phyloP scores from a whole-genome alignment of 1,140 invertebrate species.

The Drosophila aff. region DNA sequence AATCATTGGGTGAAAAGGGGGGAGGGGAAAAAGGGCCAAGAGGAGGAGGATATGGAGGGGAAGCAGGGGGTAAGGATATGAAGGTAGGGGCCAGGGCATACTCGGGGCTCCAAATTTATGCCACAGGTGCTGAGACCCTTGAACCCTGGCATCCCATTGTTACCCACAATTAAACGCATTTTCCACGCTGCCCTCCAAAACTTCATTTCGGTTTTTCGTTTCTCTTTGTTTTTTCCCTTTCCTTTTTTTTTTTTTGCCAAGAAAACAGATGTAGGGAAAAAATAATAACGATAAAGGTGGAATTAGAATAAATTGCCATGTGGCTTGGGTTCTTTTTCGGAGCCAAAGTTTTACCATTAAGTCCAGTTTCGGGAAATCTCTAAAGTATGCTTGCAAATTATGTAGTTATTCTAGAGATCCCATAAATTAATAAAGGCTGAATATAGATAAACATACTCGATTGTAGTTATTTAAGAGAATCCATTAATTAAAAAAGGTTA shows the following conservation, averaged over 20 bases:
- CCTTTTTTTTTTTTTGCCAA: not conserved
- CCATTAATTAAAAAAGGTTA: not conserved
- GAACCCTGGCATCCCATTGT: conserved; percentile 24
- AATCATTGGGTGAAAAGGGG: not conserved
- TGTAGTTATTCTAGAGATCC: not conserved
- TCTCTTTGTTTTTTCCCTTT: not conserved
- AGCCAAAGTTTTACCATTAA: not conserved
- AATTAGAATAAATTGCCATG: conserved; percentile 4
- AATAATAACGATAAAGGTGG: conserved; percentile 3
- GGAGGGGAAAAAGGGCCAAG: not conserved
- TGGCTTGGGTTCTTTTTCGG: not conserved
- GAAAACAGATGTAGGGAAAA: conserved; percentile 12
- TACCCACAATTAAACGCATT: conserved; percentile 66
- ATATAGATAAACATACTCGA: not conserved
- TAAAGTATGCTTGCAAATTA: not conserved
- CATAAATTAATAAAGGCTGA: not conserved
- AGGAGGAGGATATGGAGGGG: not conserved
- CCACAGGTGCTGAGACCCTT: conserved; percentile 63
- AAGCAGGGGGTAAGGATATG: not conserved
- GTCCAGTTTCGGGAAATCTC: not conserved
- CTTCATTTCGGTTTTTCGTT: conserved; percentile 21
- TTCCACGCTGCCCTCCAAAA: conserved; percentile 12
- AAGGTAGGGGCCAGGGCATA: not conserved
- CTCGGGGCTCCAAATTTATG: conserved; percentile 52
- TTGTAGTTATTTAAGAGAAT: not conserved